phyloP scores from a whole-genome alignment of 1,140 invertebrate species.

The Drosophila seguyi region DNA sequence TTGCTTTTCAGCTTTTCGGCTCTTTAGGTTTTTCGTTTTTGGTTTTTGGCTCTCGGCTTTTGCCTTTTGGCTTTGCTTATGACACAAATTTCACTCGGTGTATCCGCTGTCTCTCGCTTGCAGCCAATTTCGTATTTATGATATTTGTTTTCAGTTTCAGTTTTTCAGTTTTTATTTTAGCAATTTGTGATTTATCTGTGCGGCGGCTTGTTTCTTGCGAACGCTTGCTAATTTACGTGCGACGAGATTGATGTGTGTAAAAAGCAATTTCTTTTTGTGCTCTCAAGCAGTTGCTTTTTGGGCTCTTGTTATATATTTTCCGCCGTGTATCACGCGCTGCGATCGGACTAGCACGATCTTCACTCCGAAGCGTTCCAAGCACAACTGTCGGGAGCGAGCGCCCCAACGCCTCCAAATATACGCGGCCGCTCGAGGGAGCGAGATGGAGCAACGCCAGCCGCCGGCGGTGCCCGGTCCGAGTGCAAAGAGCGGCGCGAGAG shows the following conservation, averaged over 20 bases:
- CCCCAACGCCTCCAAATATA: constrained; percentile 71
- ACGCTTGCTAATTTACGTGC: constrained; percentile 81
- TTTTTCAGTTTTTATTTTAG: constrained; percentile 9
- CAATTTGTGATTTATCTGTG: constrained; percentile 11
- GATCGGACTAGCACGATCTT: constrained; percentile 75
- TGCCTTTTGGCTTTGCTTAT: constrained; percentile 44
- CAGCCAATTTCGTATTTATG: constrained; percentile 45
- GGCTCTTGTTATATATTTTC: constrained; percentile 27
- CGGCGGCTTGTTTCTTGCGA: constrained; percentile 74
- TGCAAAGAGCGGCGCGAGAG: constrained; percentile 51
- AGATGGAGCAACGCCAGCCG: constrained; percentile 23
- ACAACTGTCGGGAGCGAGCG: constrained; percentile 74
- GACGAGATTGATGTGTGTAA: constrained; percentile 64
- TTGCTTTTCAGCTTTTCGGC: constrained; percentile 17
- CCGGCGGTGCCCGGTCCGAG: constrained; percentile 17
- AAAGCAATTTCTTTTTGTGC: constrained; percentile 66
- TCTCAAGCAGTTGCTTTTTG: constrained; percentile 29
- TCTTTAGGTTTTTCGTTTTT: constrained; percentile 33
- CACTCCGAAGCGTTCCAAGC: constrained; percentile 83
- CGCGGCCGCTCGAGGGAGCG: constrained; percentile 29
- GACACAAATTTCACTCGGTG: constrained; percentile 72
- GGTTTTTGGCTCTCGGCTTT: constrained; percentile 24
- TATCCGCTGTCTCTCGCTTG: constrained; percentile 56
- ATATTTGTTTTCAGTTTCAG: constrained; percentile 24
- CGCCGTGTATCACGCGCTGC: constrained; percentile 51